phyloP scores from a whole-genome alignment of 2,888 invertebrate species.

The Geophilus truncorum region DNA sequence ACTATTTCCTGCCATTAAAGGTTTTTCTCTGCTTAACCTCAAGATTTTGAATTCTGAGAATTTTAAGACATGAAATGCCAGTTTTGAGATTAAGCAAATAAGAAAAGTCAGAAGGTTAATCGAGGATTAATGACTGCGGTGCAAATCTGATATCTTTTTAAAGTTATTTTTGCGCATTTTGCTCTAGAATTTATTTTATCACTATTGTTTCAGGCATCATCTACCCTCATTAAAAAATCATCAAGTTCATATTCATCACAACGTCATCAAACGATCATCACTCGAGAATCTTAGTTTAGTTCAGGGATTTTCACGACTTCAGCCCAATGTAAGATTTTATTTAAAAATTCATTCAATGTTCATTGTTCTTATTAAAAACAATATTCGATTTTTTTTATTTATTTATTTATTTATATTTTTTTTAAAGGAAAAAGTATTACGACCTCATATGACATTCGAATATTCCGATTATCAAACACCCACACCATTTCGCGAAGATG shows the following conservation, averaged over 20 bases:
- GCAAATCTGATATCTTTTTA: not conserved
- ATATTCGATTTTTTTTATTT: not conserved
- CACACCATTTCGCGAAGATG: conserved; percentile 34
- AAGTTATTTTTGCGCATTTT: not conserved
- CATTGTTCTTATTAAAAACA: no score
- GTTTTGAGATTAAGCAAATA: not conserved
- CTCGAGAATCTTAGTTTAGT: not conserved
- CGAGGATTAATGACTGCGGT: not conserved
- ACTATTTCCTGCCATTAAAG: not conserved
- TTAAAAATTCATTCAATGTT: no score
- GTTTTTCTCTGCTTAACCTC: not conserved
- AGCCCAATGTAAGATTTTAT: not conserved
- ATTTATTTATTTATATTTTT: not conserved
- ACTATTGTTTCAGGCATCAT: not conserved
- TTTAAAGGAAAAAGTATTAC: not conserved
- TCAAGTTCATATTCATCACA: not conserved
- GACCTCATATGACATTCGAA: conserved; percentile 33
- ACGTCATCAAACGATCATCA: not conserved
- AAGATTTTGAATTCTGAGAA: not conserved
- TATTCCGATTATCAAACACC: conserved; percentile 34
- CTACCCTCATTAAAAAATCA: not conserved
- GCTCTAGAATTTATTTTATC: not conserved
- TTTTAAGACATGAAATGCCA: not conserved
- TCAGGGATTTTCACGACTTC: not conserved
- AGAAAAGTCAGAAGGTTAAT: not conserved